Percentiles rank a stretch among this genome's conserved stretches.
phyloP scores from a whole-genome alignment of 2,888 invertebrate genomes.

The Colostygia pectinataria region DNA sequence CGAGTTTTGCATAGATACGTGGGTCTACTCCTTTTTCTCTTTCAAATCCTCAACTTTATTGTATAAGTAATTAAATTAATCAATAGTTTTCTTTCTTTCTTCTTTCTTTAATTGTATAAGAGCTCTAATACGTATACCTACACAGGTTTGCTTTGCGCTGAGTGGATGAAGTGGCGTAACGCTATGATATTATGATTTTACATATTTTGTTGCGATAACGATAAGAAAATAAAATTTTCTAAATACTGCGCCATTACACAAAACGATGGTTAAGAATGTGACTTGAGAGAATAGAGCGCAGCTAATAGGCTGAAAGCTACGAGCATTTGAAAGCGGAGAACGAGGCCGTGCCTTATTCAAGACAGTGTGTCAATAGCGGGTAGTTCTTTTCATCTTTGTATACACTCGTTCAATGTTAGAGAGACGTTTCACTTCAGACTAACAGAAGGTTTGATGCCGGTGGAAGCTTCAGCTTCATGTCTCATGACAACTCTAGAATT shows the following conservation, averaged over 20 bases:
- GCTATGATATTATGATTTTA: constrained; percentile 70
- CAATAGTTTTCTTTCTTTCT: too few relatives aligned
- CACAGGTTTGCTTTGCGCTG: constrained; percentile 36
- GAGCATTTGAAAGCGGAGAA: constrained; percentile 62
- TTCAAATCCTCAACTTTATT: constrained; percentile 48
- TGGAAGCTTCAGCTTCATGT: neutral
- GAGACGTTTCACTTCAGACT: constrained; percentile 47
- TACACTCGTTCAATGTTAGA: constrained; percentile 51
- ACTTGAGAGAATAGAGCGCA: constrained; percentile 45
- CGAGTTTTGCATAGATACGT: constrained; percentile 79
- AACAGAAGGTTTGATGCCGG: neutral
- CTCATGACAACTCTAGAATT: too few relatives aligned
- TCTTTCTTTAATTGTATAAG: constrained; percentile 26
- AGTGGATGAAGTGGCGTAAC: constrained; percentile 44
- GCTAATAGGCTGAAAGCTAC: constrained; percentile 53
- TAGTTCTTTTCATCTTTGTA: constrained; percentile 64
- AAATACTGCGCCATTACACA: constrained; percentile 12
- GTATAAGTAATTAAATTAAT: constrained; percentile 43
- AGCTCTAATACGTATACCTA: constrained; percentile 41
- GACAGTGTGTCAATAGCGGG: constrained; percentile 67
- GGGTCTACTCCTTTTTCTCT: constrained; percentile 49
- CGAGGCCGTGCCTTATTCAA: constrained; percentile 71
- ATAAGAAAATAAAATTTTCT: constrained; percentile 17
- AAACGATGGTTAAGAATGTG: constrained; percentile 40
- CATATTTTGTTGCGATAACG: constrained; percentile 37